A percentile compares a stretch with the other conserved stretches of the same genome.
Conservation (phyloP, 2,113 vertebrate species). For the Coreoperca whiteheadi region DNA sequence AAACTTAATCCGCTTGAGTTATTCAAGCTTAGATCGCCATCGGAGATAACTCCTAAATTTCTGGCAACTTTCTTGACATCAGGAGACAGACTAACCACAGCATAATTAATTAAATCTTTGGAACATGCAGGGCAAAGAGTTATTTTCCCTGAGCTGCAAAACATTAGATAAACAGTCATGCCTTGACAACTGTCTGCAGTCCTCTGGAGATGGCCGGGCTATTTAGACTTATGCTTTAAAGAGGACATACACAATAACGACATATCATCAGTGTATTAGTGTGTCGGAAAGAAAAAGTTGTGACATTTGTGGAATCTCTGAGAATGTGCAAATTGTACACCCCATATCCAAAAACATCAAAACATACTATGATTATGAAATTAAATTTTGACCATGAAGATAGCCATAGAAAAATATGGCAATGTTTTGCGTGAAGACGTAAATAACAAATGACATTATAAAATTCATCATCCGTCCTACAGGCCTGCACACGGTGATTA, state of each 20-base stretch:
- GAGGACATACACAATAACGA: neutral
- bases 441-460: neutral
- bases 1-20: constrained; percentile 19
- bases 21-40: constrained; percentile 12
- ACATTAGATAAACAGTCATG: constrained; percentile 16
- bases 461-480: neutral
- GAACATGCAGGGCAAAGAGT: constrained; percentile 23
- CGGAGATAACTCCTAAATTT: constrained; percentile 25
- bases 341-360: no score
- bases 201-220: neutral
- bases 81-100: constrained; percentile 29
- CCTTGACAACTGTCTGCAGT: constrained; percentile 16
- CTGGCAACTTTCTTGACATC: constrained; percentile 29
- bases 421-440: neutral
- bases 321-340: neutral
- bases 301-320: neutral
- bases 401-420: neutral
- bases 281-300: neutral
- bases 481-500: neutral
- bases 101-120: constrained; percentile 43
- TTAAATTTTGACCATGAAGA: neutral
- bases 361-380: neutral
- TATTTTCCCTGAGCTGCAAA: constrained; percentile 31
- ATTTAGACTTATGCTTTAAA: neutral
- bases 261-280: neutral